Evolutionary conservation across 2,888 invertebrate genomes (phyloP).

Genomic region (Apoderus coryli): DNA sequence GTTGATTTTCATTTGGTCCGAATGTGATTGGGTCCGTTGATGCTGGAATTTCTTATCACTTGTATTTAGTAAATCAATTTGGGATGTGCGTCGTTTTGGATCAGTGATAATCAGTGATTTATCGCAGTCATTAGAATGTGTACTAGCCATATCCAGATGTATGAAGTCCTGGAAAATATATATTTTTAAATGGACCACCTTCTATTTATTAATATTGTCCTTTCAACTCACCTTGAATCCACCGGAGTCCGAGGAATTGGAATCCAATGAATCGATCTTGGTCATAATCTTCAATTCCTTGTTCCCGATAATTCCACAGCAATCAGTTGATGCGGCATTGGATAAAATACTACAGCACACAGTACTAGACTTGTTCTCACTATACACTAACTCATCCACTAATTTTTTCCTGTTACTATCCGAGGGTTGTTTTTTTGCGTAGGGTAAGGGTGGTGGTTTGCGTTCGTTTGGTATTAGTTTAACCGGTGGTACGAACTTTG

Average conservation of each 20-base stretch:
- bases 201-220: no score
- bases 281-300: conserved; percentile 27
- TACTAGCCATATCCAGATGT: no score
- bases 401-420: conserved; percentile 21
- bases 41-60: no score
- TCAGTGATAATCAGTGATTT: no score
- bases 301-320: conserved; percentile 32
- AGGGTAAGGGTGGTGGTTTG: conserved; percentile 13
- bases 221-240: no score
- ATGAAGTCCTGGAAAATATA: no score
- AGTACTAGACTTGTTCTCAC: conserved; percentile 31
- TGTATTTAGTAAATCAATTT: no score
- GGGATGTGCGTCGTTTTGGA: no score
- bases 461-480: conserved; percentile 17
- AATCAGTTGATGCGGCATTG: conserved; percentile 32
- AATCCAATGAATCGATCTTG: conserved; percentile 32
- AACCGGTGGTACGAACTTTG: conserved; percentile 33
- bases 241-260: conserved; percentile 34
- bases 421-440: conserved; percentile 15
- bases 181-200: no score
- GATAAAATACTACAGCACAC: conserved; percentile 34
- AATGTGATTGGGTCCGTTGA: no score
- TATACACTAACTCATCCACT: conserved; percentile 19
- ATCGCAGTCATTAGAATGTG: no score
- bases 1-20: no score